Percentiles rank a stretch among this genome's conserved stretches.
These are phyloP conservation scores for Girardinus metallicus DNA, from an alignment of 2,797 vertebrate genomes.

Conservation along the genomic window DNA sequence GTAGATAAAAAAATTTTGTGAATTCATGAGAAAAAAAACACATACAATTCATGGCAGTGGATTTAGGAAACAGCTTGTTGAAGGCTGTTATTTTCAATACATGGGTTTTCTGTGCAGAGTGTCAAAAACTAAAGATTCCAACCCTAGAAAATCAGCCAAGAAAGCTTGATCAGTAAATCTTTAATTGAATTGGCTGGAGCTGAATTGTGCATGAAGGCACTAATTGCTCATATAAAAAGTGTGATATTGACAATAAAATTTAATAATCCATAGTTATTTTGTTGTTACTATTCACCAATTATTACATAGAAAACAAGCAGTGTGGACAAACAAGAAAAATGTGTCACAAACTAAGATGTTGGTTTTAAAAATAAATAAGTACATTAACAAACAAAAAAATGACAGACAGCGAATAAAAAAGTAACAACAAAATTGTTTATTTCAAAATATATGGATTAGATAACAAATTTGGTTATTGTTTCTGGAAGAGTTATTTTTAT, in stretches of 20 bases:
- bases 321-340: neutral
- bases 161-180: neutral
- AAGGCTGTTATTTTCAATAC: neutral
- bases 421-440: neutral
- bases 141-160: neutral
- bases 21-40: neutral
- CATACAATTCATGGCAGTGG: neutral
- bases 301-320: neutral
- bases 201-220: neutral
- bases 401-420: neutral
- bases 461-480: neutral
- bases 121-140: too few relatives aligned
- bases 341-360: neutral
- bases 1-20: neutral
- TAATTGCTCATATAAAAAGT: neutral
- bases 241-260: neutral
- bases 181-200: neutral
- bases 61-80: neutral
- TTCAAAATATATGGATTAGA: neutral
- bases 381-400: too few relatives aligned
- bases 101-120: neutral
- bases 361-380: neutral
- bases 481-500: neutral
- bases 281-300: neutral
- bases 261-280: neutral